Percentiles rank a stretch among this genome's conserved stretches.
Evolutionary conservation across 2,113 vertebrate genomes (phyloP).

Genomic region (Mesocricetus auratus): DNA sequence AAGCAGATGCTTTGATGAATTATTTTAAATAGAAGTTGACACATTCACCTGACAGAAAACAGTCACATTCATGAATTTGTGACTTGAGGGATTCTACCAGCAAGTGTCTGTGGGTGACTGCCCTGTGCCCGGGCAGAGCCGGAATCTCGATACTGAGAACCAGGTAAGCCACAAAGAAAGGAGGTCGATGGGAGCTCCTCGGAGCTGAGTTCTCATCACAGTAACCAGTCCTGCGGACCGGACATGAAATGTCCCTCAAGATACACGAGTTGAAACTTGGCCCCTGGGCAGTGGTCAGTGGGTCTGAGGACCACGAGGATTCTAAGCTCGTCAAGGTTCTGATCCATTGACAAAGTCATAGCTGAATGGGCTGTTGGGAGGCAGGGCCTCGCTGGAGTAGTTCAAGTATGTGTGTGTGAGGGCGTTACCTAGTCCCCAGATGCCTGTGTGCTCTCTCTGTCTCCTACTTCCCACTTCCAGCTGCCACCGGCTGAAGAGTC

Average conservation of each 20-base stretch:
- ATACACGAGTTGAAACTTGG: not conserved
- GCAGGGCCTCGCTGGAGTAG: not conserved
- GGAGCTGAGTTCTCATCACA: not conserved
- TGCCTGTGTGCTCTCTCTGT: not conserved
- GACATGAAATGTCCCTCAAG: not conserved
- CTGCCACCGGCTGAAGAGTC: too few relatives aligned
- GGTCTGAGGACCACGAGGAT: not conserved
- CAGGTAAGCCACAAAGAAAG: not conserved
- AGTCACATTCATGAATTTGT: not conserved
- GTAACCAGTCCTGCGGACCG: too few relatives aligned
- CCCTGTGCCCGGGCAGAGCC: not conserved
- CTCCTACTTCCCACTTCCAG: too few relatives aligned
- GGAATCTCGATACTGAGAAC: not conserved
- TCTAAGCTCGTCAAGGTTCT: not conserved
- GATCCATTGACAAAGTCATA: not conserved
- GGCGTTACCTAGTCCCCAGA: not conserved
- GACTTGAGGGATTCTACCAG: not conserved
- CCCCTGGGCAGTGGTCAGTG: not conserved
- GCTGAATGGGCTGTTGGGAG: not conserved
- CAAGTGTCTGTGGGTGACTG: not conserved
- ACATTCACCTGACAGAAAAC: not conserved
- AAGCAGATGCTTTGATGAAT: not conserved
- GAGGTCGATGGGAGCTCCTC: not conserved
- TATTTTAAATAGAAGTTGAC: not conserved
- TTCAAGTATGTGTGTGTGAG: not conserved